These are phyloP conservation scores for Leptinotarsa lineolata DNA, from an alignment of 1,140 invertebrate species.

Conservation along the genomic window DNA sequence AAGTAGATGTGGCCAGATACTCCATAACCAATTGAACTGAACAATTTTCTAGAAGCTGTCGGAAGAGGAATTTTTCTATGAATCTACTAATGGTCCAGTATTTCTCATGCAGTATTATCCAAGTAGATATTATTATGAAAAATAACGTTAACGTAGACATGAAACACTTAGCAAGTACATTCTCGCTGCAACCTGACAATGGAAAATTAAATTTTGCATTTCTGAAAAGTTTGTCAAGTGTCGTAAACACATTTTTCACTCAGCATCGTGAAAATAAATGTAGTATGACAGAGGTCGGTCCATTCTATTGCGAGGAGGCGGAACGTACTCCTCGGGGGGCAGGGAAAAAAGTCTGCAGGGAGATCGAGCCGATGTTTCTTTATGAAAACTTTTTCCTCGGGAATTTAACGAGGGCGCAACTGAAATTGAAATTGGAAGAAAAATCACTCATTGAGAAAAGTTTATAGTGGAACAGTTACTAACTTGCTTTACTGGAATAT, in stretches of 20 bases:
- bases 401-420: neutral
- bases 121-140: neutral
- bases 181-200: slow-evolving; percentile 12
- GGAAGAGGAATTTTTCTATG: too few relatives aligned
- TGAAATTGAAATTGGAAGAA: slow-evolving; percentile 4
- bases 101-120: too few relatives aligned
- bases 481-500: too few relatives aligned
- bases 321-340: slow-evolving; percentile 26
- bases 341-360: slow-evolving; percentile 16
- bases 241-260: slow-evolving; percentile 33
- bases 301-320: slow-evolving; percentile 19
- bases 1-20: too few relatives aligned
- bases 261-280: slow-evolving; percentile 28
- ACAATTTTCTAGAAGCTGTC: too few relatives aligned
- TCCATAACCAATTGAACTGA: too few relatives aligned
- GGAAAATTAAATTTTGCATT: slow-evolving; percentile 30
- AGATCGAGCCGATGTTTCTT: slow-evolving; percentile 26
- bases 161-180: neutral
- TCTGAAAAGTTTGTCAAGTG: slow-evolving; percentile 26
- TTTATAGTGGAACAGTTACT: too few relatives aligned
- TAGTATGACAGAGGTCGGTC: slow-evolving; percentile 30
- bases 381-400: slow-evolving; percentile 20
- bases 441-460: neutral
- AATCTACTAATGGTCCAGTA: too few relatives aligned
- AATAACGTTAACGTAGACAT: neutral